Conservation (phyloP, 2,797 vertebrate species). For the Merluccius polli region DNA sequence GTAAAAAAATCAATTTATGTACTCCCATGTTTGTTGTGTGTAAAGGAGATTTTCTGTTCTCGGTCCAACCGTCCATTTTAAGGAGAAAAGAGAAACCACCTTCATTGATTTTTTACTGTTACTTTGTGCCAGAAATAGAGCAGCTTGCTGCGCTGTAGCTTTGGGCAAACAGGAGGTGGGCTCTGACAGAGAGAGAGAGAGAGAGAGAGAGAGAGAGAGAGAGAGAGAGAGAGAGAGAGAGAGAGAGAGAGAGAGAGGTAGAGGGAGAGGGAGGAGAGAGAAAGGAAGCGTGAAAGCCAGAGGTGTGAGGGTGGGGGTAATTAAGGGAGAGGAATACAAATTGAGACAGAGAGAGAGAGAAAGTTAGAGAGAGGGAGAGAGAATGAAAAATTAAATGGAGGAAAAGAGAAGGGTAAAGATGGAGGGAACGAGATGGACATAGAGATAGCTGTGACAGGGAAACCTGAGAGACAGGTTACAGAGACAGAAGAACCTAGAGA, state of each 20-base stretch:
- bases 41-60: neutral
- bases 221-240: no score
- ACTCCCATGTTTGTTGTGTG: neutral
- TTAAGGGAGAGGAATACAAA: no score
- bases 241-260: no score
- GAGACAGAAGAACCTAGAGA: neutral
- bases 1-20: neutral
- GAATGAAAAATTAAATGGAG: no score
- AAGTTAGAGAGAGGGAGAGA: neutral
- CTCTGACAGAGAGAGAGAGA: neutral
- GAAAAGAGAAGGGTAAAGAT: no score
- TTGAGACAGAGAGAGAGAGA: neutral
- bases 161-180: neutral
- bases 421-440: no score
- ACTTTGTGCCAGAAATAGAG: slow-evolving; percentile 4
- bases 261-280: no score
- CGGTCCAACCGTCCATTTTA: neutral
- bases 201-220: neutral
- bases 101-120: neutral
- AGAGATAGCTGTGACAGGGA: no score
- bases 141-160: neutral
- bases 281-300: no score
- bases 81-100: neutral
- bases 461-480: neutral
- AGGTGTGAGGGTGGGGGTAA: no score